Base-by-base conservation (phyloP, 2,888 invertebrate species). In the Caenorhabditis zanzibari region DNA sequence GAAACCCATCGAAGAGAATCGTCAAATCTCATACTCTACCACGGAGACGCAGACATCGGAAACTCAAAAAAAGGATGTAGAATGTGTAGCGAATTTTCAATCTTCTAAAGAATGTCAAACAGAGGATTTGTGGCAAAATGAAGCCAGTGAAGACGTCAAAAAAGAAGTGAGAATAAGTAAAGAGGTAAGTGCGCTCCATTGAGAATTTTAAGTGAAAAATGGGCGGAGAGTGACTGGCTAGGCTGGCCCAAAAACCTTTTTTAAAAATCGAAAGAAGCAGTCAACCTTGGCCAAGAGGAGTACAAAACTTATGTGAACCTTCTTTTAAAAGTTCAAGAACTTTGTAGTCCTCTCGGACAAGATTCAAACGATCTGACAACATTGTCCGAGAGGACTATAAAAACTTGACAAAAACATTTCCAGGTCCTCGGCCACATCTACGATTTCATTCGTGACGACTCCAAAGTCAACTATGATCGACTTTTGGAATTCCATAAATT, bases 381-480 rank as follows among this genome's bases (percentile, higher is more conserved):
- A 14, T 32, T 61, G 22, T 61, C 32, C 14, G n/a, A 22, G 26
- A 14, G 14, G 7, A 2, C n/a, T 14, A 6, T 16, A 14, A 16
- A 47, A n/a, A n/a, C n/a, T n/a, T n/a, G n/a, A n/a, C n/a, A n/a
- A n/a, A n/a, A n/a, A n/a, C n/a, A 28, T 32, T 61, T 63, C 10
- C 61, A 77, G 69, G 83, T 83, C n/a, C 49, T 83, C 4, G 28
- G 44, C 0, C 44, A 75, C 1, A 9, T 83, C 3, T 28, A 69
- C 14, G 79, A 83, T 9, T 83, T 83, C 59, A 41, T 83, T 16
- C 52, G 61, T 5, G 84, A 84, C 47, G 61, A 75, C n/a, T 80
- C 80, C 1, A 71, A 66, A 19, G 76, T 84, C 10, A 81, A 84
- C 44, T 84, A 80, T 41, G 84, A 84, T 44, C 64, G 84, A 19